These are phyloP conservation scores for Thereva unica DNA, from an alignment of 2,888 invertebrate species.

Conservation along the genomic window DNA sequence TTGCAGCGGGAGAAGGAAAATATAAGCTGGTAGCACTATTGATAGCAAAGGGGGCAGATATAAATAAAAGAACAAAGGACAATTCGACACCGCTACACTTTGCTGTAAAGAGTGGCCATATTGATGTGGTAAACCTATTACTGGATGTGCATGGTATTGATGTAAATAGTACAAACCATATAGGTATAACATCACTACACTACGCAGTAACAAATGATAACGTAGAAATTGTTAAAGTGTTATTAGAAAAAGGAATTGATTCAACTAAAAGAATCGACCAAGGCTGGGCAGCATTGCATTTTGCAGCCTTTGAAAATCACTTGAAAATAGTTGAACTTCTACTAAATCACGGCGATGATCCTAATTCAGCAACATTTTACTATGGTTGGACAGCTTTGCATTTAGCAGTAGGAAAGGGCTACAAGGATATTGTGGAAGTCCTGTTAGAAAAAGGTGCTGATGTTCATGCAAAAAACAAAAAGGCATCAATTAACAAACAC, in stretches of 20 bases:
- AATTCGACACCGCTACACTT: conserved; percentile 43
- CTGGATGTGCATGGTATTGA: conserved; percentile 40
- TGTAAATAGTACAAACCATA: conserved; percentile 14
- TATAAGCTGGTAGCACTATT: conserved; percentile 10
- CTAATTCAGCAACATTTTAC: conserved; percentile 3
- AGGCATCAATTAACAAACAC: no score
- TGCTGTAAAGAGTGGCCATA: conserved; percentile 41
- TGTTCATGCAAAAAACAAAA: conserved; percentile 18
- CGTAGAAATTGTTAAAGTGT: background rate
- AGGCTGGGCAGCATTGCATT: conserved; percentile 18
- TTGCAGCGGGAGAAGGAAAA: conserved; percentile 1
- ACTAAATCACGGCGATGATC: conserved; percentile 18
- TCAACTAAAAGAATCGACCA: conserved; percentile 9
- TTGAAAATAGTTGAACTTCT: conserved; percentile 18
- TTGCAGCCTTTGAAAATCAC: conserved; percentile 14
- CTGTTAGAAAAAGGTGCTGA: conserved; percentile 31
- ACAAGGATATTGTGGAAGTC: conserved; percentile 5
- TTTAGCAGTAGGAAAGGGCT: conserved; percentile 7
- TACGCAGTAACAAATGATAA: background rate
- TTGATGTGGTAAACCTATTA: conserved; percentile 37
- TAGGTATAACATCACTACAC: conserved; percentile 31
- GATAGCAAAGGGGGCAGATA: conserved; percentile 13
- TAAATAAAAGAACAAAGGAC: conserved; percentile 18
- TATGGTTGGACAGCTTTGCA: conserved; percentile 20
- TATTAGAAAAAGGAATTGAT: conserved; percentile 11